These are phyloP conservation scores for Lithophane socia DNA, from an alignment of 2,888 invertebrate genomes.

Conservation along the genomic window DNA sequence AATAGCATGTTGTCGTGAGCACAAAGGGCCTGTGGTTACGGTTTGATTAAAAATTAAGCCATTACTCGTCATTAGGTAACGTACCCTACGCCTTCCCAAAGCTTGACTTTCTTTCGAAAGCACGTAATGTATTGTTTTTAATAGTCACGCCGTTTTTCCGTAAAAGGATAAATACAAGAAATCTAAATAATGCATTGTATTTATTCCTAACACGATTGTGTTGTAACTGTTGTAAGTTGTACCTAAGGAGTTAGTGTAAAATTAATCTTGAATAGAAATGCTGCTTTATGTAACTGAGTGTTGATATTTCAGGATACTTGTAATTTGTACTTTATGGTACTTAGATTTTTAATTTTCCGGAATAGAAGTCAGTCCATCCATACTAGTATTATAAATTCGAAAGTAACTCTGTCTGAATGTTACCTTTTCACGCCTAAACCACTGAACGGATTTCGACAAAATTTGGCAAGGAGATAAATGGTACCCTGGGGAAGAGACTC, in stretches of 20 bases:
- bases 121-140: conserved; percentile 47
- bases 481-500: too few relatives aligned
- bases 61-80: conserved; percentile 74
- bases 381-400: too few relatives aligned
- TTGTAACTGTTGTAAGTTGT: conserved; percentile 27
- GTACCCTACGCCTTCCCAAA: conserved; percentile 47
- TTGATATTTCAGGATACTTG: conserved; percentile 8
- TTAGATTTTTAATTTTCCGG: background rate
- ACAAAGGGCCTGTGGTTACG: conserved; percentile 54
- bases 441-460: too few relatives aligned
- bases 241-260: conserved; percentile 14
- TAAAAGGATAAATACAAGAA: conserved; percentile 49
- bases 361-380: background rate
- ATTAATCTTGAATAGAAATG: conserved; percentile 44
- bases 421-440: too few relatives aligned
- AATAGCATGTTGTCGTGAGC: conserved; percentile 77
- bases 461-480: too few relatives aligned
- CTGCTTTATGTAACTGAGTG: conserved; percentile 10
- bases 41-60: conserved; percentile 80
- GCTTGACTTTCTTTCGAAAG: conserved; percentile 56
- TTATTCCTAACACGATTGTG: conserved; percentile 54
- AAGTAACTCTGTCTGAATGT: too few relatives aligned
- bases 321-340: background rate
- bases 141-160: conserved; percentile 33
- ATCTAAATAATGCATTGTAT: conserved; percentile 53